Percentiles rank a stretch among this genome's conserved stretches.
Evolutionary conservation across 2,113 vertebrate genomes (phyloP).

Genomic region (Alethe castanea): DNA sequence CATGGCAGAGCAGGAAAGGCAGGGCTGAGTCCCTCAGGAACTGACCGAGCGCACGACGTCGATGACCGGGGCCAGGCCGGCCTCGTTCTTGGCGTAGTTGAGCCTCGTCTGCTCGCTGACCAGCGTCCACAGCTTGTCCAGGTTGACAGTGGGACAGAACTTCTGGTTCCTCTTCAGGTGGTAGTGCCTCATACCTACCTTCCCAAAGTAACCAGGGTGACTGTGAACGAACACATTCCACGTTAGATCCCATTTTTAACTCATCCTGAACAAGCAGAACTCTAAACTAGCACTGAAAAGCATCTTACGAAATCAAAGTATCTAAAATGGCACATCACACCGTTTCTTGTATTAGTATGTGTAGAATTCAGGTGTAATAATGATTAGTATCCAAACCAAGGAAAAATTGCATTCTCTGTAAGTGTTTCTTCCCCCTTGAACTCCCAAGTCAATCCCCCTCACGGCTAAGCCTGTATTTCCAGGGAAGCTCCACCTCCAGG

Average conservation of each 20-base stretch:
- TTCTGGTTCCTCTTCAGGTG: constrained; percentile 86
- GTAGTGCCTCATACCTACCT: constrained; percentile 91
- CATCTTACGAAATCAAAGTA: background rate
- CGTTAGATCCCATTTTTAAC: background rate
- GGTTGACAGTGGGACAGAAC: constrained; percentile 87
- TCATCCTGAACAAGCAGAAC: background rate
- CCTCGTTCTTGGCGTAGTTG: constrained; percentile 82
- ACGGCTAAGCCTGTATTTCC: fast-evolving
- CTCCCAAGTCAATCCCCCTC: background rate
- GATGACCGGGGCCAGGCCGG: constrained; percentile 85
- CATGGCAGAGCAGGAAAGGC: fast-evolving
- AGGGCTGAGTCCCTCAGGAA: background rate
- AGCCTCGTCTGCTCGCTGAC: constrained; percentile 87
- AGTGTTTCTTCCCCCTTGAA: background rate
- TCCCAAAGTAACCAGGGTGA: constrained; percentile 90
- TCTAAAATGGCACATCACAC: background rate
- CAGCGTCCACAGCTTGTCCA: constrained; percentile 90
- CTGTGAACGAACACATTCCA: constrained; percentile 48
- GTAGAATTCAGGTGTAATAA: background rate
- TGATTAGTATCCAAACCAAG: background rate
- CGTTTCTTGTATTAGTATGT: fast-evolving
- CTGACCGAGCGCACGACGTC: constrained; percentile 86
- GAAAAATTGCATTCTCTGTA: background rate
- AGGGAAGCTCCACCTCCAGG: fast-evolving
- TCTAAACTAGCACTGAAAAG: background rate